phyloP scores from a whole-genome alignment of 2,797 vertebrate species.

The Zenarchopterus dispar region DNA sequence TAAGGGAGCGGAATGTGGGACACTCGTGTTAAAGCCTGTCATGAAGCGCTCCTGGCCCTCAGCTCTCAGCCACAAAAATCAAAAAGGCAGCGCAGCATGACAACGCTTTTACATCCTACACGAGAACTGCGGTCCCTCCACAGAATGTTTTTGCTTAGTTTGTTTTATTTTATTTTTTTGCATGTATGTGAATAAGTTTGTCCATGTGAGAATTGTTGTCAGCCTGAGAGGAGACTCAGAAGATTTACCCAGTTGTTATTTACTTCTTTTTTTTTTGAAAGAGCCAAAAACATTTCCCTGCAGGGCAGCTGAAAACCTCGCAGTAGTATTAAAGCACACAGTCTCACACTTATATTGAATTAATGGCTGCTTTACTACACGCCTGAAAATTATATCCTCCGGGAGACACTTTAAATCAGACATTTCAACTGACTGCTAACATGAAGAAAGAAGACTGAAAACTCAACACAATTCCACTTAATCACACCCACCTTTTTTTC shows the following conservation, averaged over 20 bases:
- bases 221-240: constrained; percentile 8
- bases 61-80: constrained; percentile 26
- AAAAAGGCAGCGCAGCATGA: constrained; percentile 31
- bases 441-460: constrained; percentile 14
- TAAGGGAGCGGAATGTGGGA: constrained; percentile 14
- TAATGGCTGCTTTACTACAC: constrained; percentile 48
- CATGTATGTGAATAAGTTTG: constrained; percentile 3
- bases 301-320: constrained; percentile 39
- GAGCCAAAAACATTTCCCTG: constrained; percentile 52
- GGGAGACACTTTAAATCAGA: constrained; percentile 51
- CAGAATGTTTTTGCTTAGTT: constrained; percentile 17
- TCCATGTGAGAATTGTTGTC: constrained; percentile 26
- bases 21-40: constrained; percentile 16
- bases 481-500: constrained; percentile 35
- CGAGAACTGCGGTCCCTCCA: constrained; percentile 16
- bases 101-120: constrained; percentile 27
- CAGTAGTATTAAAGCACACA: constrained; percentile 37
- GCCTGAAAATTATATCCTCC: constrained; percentile 55
- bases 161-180: too few species aligned
- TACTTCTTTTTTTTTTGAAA: constrained; percentile 44
- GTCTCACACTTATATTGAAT: constrained; percentile 55
- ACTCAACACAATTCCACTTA: constrained; percentile 33
- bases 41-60: constrained; percentile 21
- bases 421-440: constrained; percentile 38
- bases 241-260: constrained; percentile 58